Base-by-base conservation (phyloP, 2,888 invertebrate genomes). In the Tridacna crocea region DNA sequence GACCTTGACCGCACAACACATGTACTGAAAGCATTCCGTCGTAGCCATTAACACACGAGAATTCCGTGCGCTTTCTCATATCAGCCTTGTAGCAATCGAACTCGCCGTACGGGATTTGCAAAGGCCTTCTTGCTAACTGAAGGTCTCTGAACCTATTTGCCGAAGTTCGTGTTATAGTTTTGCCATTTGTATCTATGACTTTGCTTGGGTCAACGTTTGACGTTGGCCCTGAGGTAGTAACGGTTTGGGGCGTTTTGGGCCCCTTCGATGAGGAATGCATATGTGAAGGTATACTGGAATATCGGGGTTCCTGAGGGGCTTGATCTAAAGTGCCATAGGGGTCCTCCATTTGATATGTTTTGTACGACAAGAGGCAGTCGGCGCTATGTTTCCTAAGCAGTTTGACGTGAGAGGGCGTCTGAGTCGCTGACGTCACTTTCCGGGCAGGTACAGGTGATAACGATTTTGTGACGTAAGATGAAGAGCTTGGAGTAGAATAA, bases 1-100 rank as follows among this genome's bases (percentile, higher is more conserved):
- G 92, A 15, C 95, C 95, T 79, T 95, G 94, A 24, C 95, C 95
- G 80, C 95, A 95, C 77, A 95, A 90, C 60, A 95, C 93, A 87
- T 95, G 94, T 26, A 94, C 91, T 77, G 89, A 89, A 24, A 94
- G 88, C 70, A 93, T 83, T 0, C 95, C 94, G 84, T 92, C 92
- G 61, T 89, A 84, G 15, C 92, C 93, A 24, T 82, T 84, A 12
- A 89, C 80, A 74, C 89, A 84, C 55, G 88, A 87, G 19, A 89
- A 86, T 48, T 93, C 90, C 15, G 91, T 84, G 22, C 91, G 86
- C 72, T 91, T 92, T 68, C 90, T 87, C 51, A 91, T 85, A 84
- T 93, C 93, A 19, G 89, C 90, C 75, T 92, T 91, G 82, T 92
- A 93, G n/a, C 92, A 90, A 72, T 91, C 91, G 80, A 93, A 94